These are phyloP conservation scores for Pomatostomus ruficeps DNA, from an alignment of 2,113 vertebrate species.

Conservation along the genomic window DNA sequence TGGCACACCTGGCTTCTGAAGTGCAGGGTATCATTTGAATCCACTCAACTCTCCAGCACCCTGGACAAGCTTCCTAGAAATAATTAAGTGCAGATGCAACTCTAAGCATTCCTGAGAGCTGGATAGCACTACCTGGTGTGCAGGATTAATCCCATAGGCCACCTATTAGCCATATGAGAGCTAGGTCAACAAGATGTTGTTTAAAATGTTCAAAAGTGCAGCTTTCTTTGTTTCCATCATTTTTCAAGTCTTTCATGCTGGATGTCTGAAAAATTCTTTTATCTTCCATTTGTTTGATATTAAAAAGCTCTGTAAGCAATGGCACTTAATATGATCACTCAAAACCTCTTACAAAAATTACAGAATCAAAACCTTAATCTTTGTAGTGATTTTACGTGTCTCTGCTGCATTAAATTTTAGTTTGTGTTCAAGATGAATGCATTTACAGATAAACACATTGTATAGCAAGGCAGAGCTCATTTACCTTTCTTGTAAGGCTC, in stretches of 20 bases:
- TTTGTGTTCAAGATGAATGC: not conserved
- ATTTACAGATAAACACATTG: not conserved
- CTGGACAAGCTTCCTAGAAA: not conserved
- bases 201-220: not conserved
- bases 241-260: not conserved
- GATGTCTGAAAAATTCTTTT: constrained; percentile 10
- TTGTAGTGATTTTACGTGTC: not conserved
- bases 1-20: not conserved
- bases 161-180: not conserved
- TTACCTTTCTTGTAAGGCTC: not conserved
- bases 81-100: not conserved
- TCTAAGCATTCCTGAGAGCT: not conserved
- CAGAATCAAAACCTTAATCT: not conserved
- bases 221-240: not conserved
- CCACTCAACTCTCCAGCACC: not conserved
- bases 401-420: not conserved
- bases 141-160: not conserved
- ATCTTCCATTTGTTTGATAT: constrained; percentile 5
- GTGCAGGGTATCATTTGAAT: not conserved
- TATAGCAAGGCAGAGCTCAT: not conserved
- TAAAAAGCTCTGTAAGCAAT: constrained; percentile 13
- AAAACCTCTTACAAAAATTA: not conserved
- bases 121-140: not conserved
- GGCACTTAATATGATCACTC: not conserved
- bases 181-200: not conserved